A percentile compares a stretch with the other conserved stretches of the same genome.
phyloP scores from a whole-genome alignment of 1,140 invertebrate species.

The Agrilus planipennis region DNA sequence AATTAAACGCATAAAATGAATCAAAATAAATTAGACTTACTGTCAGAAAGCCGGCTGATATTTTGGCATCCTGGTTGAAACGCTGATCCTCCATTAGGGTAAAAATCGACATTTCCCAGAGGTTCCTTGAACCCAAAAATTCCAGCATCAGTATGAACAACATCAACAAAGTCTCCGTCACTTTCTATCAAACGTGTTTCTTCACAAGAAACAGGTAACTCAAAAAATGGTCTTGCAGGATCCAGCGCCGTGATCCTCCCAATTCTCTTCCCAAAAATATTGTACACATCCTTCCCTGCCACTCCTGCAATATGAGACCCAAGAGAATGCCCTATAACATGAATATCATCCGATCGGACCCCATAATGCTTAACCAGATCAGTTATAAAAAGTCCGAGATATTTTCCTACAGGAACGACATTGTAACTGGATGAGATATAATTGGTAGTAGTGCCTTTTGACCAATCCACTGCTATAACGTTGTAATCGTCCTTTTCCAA shows the following conservation, averaged over 20 bases:
- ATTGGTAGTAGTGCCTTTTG: slow-evolving; percentile 35
- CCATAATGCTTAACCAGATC: not conserved
- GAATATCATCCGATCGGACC: slow-evolving; percentile 27
- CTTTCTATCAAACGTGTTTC: slow-evolving; percentile 1
- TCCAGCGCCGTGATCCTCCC: slow-evolving; percentile 45
- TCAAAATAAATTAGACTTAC: too few relatives aligned
- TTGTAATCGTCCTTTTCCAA: slow-evolving; percentile 45
- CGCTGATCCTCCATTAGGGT: slow-evolving; percentile 45
- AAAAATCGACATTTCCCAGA: slow-evolving; percentile 48
- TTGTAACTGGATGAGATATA: slow-evolving; percentile 17
- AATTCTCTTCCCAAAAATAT: slow-evolving; percentile 24
- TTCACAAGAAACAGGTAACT: not conserved
- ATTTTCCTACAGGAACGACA: slow-evolving; percentile 28
- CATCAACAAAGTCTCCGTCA: slow-evolving; percentile 38
- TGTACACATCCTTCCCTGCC: slow-evolving; percentile 39
- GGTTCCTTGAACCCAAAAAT: slow-evolving; percentile 42
- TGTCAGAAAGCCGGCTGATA: too few relatives aligned
- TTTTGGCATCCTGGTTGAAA: slow-evolving; percentile 52
- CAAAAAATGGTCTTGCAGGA: slow-evolving; percentile 52
- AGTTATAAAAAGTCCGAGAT: slow-evolving; percentile 11
- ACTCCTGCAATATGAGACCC: slow-evolving; percentile 63
- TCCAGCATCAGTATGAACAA: slow-evolving; percentile 44
- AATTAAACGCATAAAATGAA: too few relatives aligned
- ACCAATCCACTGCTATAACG: slow-evolving; percentile 54
- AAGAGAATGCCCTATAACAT: slow-evolving; percentile 64